Evolutionary conservation across 64 coral and sea anemone species (phyloP).

Genomic region (Montipora capricornis): DNA sequence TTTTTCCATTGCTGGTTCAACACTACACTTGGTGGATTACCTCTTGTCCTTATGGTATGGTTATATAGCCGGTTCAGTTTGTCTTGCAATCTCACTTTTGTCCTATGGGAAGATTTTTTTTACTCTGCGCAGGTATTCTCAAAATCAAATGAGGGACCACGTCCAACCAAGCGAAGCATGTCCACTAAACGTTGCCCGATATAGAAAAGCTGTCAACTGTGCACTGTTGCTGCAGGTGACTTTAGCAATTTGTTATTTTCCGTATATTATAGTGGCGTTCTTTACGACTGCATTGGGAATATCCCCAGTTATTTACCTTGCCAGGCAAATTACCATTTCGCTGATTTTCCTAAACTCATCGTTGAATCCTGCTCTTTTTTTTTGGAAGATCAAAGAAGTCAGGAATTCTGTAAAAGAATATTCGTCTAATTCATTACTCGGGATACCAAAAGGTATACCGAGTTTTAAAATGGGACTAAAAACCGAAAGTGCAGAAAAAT

Average conservation of each 20-base stretch:
- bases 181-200: neutral
- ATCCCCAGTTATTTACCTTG: neutral
- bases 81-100: neutral
- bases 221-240: neutral
- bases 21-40: neutral
- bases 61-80: neutral
- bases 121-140: neutral
- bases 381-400: neutral
- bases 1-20: neutral
- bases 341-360: neutral
- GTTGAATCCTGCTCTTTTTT: neutral
- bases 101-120: slow-evolving; percentile 4
- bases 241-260: neutral
- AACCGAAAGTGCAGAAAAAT: too few species aligned
- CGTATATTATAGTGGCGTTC: neutral
- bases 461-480: too few species aligned
- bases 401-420: neutral
- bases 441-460: too few species aligned
- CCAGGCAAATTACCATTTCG: neutral
- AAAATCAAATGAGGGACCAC: neutral
- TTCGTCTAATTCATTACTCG: too few species aligned
- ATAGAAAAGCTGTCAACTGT: slow-evolving; percentile 4
- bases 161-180: neutral
- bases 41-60: neutral
- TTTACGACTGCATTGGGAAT: too few species aligned